Conservation (phyloP, 2,888 invertebrate genomes). For the Rhagophthalmus giganteus region DNA sequence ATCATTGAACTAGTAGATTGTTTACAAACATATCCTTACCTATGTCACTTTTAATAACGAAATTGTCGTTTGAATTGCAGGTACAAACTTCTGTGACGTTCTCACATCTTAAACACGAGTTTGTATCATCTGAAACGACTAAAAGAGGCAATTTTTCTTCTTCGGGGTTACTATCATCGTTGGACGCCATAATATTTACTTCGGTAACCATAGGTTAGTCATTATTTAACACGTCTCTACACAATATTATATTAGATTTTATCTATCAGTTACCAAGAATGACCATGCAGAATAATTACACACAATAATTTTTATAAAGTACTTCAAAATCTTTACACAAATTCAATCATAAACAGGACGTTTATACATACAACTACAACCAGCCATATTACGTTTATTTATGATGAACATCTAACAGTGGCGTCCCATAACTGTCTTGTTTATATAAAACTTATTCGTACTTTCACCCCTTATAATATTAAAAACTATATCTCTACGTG, state of each 20-base stretch:
- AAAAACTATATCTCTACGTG: too few relatives aligned
- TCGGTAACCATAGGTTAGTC: conserved; percentile 24
- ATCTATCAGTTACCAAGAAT: too few relatives aligned
- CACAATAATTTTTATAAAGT: too few relatives aligned
- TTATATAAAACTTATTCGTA: too few relatives aligned
- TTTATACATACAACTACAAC: conserved; percentile 1
- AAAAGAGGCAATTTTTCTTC: conserved; percentile 24
- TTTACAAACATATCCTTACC: conserved; percentile 34
- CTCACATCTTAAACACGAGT: not conserved
- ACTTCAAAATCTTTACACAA: too few relatives aligned
- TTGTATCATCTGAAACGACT: conserved; percentile 2
- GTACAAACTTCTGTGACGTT: conserved; percentile 1
- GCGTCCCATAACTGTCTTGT: too few relatives aligned
- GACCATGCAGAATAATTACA: too few relatives aligned
- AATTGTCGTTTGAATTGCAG: conserved; percentile 29
- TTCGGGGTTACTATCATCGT: conserved; percentile 29
- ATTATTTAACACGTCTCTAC: conserved; percentile 21
- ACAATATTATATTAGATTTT: too few relatives aligned
- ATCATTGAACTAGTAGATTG: conserved; percentile 16
- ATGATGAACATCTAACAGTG: too few relatives aligned
- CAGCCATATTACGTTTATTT: not conserved
- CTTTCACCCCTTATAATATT: too few relatives aligned
- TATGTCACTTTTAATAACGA: conserved; percentile 26
- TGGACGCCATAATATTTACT: conserved; percentile 35
- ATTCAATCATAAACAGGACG: not conserved